Base-by-base conservation (phyloP, 2,113 vertebrate species). In the Cebus imitator region DNA sequence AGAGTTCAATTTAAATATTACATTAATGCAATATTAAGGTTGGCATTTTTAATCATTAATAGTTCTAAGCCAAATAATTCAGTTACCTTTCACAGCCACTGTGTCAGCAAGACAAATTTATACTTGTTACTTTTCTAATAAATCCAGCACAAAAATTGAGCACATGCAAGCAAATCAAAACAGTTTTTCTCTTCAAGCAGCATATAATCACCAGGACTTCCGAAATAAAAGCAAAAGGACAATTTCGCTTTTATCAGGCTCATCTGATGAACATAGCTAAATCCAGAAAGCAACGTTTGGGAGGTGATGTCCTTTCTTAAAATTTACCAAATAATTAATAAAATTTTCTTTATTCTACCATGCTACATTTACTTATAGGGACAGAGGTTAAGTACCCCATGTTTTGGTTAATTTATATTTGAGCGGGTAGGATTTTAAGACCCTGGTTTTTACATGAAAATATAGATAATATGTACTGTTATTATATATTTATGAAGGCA, bases 11-110 rank as follows among this genome's bases (percentile, higher is more conserved):
- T 94, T 97, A 91, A 95, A 94, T 90, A 85, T 16, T 79, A n/a
- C 32, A 87, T 70, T 87, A 95, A 95, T 92, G n/a, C n/a, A 97
- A 85, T 52, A 85, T 92, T 90, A 96, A 76, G 17, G 61, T 30
- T 97, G 89, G 95, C 83, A 96, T 96, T 96, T 95, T 94, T 66
- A 94, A 94, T 97, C 61, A 81, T 95, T 93, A 87, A 91, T 92
- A 92, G 32, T 76, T 93, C 43, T 91, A 87, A 72, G 57, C 9
- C n/a, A 87, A 85, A 75, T 91, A 93, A 97, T 93, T 91, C 73
- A 78, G 61, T 79, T 96, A 90, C 6, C 10, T 95, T 97, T 78
- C 70, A 91, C 1, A 87, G 50, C 20, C 40, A 48, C 73, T 94
- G 75, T 94, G 68, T 70, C 25, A 80, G 17, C 2, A 48, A 87